Percentiles rank a stretch among this genome's conserved stretches.
These are phyloP conservation scores for Nomada ruficornis DNA, from an alignment of 2,888 invertebrate genomes.

Conservation along the genomic window DNA sequence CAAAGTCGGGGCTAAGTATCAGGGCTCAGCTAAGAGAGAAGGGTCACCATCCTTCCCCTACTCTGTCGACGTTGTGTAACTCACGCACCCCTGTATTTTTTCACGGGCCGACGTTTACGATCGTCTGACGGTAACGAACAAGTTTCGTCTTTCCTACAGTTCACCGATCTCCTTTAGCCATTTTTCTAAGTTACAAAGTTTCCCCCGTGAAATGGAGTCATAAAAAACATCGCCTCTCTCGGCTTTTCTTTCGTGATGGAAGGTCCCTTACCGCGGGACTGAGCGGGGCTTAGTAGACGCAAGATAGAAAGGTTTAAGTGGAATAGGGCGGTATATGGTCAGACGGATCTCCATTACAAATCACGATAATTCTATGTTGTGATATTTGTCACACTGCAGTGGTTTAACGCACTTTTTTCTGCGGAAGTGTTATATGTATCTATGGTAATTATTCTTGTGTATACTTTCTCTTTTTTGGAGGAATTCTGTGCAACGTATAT, in stretches of 20 bases:
- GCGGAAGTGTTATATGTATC: too few relatives aligned
- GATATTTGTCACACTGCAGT: not conserved
- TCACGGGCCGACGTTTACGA: slow-evolving; percentile 55
- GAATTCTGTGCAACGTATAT: too few relatives aligned
- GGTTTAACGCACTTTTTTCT: too few relatives aligned
- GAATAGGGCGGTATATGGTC: not conserved
- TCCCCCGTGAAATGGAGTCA: slow-evolving; percentile 4
- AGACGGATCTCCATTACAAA: not conserved
- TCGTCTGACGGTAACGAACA: slow-evolving; percentile 56
- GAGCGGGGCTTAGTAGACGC: not conserved
- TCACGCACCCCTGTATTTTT: slow-evolving; percentile 43
- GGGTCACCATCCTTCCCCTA: slow-evolving; percentile 4
- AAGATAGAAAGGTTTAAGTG: not conserved
- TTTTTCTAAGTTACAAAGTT: slow-evolving; percentile 15
- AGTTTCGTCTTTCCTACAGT: slow-evolving; percentile 19
- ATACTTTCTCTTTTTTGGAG: too few relatives aligned
- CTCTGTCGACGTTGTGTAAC: slow-evolving; percentile 27
- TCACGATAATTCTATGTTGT: not conserved
- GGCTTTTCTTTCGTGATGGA: not conserved
- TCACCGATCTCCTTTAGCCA: slow-evolving; percentile 11
- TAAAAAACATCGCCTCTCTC: not conserved
- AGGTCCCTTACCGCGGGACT: not conserved
- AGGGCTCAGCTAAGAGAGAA: slow-evolving; percentile 16
- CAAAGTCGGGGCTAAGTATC: slow-evolving; percentile 52
- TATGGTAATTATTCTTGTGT: too few relatives aligned